These are phyloP conservation scores for Cloeon dipterum DNA, from an alignment of 2,888 invertebrate species.

Conservation along the genomic window DNA sequence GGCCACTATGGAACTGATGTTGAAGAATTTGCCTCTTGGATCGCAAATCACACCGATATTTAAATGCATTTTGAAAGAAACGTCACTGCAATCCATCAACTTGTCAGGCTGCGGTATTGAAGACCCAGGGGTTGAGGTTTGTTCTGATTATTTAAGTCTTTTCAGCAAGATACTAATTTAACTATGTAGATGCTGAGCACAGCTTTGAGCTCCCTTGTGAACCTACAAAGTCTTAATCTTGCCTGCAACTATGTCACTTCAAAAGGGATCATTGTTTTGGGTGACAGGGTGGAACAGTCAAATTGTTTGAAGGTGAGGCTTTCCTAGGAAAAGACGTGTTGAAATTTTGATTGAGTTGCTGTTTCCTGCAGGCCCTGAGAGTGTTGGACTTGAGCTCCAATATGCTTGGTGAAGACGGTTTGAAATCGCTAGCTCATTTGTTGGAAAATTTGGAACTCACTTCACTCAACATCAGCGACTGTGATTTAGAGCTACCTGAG, in stretches of 20 bases:
- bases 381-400: no score
- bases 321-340: no score
- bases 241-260: neutral
- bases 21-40: neutral
- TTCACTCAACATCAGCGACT: no score
- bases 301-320: neutral
- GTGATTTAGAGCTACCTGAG: no score
- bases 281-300: neutral
- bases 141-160: neutral
- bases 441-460: no score
- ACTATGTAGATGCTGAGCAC: neutral
- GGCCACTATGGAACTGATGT: neutral
- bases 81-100: neutral
- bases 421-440: no score
- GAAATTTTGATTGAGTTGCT: no score
- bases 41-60: neutral
- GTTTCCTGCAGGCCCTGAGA: no score
- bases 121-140: neutral
- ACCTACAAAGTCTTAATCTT: neutral
- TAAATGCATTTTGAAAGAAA: neutral
- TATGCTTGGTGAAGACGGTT: no score
- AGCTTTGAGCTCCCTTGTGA: neutral
- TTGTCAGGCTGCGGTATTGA: neutral
- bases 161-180: neutral
- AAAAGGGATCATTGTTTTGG: neutral